These are phyloP conservation scores for Xerus inauris DNA, from an alignment of 2,113 vertebrate species.

Conservation along the genomic window DNA sequence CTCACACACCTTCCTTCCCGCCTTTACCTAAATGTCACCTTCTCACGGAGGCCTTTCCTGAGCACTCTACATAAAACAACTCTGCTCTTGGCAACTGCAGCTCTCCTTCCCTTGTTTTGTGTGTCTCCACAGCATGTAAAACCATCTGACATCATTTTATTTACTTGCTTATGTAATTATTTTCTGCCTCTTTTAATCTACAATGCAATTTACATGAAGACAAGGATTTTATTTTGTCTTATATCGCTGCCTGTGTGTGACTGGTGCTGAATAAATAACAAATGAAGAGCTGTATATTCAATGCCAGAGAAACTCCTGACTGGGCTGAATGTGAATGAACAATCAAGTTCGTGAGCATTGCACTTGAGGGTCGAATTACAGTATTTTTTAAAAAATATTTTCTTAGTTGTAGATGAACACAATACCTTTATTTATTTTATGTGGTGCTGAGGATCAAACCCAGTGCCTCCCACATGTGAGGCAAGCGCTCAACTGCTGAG, in stretches of 20 bases:
- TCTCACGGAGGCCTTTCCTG: neutral
- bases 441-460: too few species aligned
- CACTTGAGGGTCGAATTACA: neutral
- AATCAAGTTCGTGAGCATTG: fast-evolving
- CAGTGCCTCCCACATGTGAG: too few species aligned
- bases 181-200: neutral
- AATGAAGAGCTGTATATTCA: neutral
- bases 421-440: too few species aligned
- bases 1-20: neutral
- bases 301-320: neutral
- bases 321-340: neutral
- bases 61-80: neutral
- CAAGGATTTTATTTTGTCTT: neutral
- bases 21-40: neutral
- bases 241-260: fast-evolving
- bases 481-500: too few species aligned
- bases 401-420: too few species aligned
- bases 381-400: too few species aligned
- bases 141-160: neutral
- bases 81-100: neutral
- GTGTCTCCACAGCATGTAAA: neutral
- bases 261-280: neutral
- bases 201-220: neutral
- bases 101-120: neutral
- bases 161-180: neutral